Evolutionary conservation across 2,113 vertebrate species (phyloP), one percentile per base, ranked within the genome.

Genomic region (Ciconia stormi): DNA sequence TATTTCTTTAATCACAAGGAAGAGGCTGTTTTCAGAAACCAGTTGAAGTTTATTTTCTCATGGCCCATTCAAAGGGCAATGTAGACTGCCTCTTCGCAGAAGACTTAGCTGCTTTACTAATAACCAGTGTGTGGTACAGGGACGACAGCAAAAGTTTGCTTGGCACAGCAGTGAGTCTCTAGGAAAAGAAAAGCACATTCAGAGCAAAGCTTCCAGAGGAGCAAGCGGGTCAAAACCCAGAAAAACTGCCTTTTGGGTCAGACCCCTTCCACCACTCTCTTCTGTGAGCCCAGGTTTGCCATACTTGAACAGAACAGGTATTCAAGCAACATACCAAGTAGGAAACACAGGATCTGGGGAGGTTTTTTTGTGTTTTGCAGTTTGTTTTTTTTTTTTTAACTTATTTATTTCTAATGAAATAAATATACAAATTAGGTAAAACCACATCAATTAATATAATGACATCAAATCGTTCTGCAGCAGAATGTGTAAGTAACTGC

Each of bases 101-200:
- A 19, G 29, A 18, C 17, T 7, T 1, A 2, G 4, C 38, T 34
- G 55, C 82, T 56, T 44, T 16, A 20, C 17, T 11, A 18, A 25
- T 0, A 55, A 17, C 46, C 66, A 26, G 19, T 0, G 10, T 1
- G 11, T 3, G 25, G 29, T 1, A 73, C 40, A 53, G 7, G 5
- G 3, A 52, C 0, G 0, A 55, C 34, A 52, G 29, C 49, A 59
- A 13, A 49, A 27, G 17, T 25, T 29, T 15, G 66, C 47, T 9
- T 12, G 69, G 69, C 27, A 34, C 46, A 49, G 67, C 46, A 40
- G 46, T 1, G 30, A 63, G 27, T 5, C 62, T 36, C 71, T 5
- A 53, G 63, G 42, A 55, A 50, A n/a, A 47, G 11, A 3, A 34
- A 62, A 40, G 40, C 50, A 46, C 10, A 1, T 13, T 58, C 17